These are phyloP conservation scores for Anas georgica DNA, from an alignment of 2,797 vertebrate species.

Conservation along the genomic window DNA sequence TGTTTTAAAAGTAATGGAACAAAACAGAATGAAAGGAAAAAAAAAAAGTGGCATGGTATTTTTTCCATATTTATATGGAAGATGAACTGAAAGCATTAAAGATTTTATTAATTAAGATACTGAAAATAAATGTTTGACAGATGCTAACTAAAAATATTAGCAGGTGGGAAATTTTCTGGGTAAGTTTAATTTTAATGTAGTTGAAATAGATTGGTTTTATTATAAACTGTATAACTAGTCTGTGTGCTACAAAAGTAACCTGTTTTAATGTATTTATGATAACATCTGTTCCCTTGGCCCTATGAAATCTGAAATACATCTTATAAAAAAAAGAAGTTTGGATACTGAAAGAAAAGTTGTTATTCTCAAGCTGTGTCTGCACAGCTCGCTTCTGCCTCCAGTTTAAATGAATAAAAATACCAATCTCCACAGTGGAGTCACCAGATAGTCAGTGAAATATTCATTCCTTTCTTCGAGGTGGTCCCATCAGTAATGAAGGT, in stretches of 20 bases:
- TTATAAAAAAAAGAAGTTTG: background rate
- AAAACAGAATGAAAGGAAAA: background rate
- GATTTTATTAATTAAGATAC: background rate
- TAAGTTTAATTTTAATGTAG: background rate
- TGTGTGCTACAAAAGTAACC: background rate
- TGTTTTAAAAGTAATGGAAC: background rate
- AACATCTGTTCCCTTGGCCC: background rate
- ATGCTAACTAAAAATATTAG: background rate
- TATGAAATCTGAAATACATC: background rate
- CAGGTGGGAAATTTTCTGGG: background rate
- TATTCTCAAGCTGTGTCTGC: background rate
- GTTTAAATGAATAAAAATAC: background rate
- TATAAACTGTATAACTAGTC: background rate
- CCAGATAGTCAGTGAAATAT: background rate
- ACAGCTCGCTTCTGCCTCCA: background rate
- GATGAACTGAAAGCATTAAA: background rate
- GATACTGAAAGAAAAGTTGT: background rate
- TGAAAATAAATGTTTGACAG: background rate
- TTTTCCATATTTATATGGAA: background rate
- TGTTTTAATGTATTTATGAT: background rate
- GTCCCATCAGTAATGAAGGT: background rate
- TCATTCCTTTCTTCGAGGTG: background rate
- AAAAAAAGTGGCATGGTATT: background rate
- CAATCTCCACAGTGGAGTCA: background rate
- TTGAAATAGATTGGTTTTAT: background rate